Conservation (phyloP, 2,797 vertebrate genomes). For the Mycteria americana region DNA sequence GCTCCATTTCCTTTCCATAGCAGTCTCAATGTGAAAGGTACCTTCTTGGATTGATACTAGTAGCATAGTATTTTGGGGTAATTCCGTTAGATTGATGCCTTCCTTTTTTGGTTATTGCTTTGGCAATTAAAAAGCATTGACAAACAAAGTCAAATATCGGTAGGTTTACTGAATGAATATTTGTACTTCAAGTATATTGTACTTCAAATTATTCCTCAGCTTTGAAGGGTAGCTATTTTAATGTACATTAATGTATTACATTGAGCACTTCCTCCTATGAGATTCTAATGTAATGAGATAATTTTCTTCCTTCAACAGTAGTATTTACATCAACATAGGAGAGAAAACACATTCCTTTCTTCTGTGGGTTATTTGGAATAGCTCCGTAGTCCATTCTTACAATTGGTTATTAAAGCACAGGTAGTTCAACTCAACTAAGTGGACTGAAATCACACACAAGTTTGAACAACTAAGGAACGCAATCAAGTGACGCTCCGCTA, state of each 20-base stretch:
- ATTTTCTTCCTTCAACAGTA: background rate
- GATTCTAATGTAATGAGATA: background rate
- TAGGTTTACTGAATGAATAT: background rate
- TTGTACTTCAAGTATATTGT: background rate
- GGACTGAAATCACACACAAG: background rate
- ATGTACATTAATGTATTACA: background rate
- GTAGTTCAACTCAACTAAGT: background rate
- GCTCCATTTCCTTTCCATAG: background rate
- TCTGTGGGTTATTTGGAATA: background rate
- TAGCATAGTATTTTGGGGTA: background rate
- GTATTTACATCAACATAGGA: background rate
- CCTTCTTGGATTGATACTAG: background rate
- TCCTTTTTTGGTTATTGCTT: background rate
- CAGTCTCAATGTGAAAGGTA: background rate
- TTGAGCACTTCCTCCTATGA: background rate
- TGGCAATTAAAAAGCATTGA: background rate
- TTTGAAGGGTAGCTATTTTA: background rate
- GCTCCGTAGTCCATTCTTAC: background rate
- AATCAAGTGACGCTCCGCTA: background rate
- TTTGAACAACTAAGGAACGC: background rate
- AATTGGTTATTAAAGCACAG: background rate
- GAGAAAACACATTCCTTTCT: background rate
- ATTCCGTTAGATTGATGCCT: background rate
- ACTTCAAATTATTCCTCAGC: background rate
- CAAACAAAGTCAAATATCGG: background rate